These are phyloP conservation scores for Ctenochaetus hawaiiensis DNA, from an alignment of 2,797 vertebrate genomes.

Conservation along the genomic window DNA sequence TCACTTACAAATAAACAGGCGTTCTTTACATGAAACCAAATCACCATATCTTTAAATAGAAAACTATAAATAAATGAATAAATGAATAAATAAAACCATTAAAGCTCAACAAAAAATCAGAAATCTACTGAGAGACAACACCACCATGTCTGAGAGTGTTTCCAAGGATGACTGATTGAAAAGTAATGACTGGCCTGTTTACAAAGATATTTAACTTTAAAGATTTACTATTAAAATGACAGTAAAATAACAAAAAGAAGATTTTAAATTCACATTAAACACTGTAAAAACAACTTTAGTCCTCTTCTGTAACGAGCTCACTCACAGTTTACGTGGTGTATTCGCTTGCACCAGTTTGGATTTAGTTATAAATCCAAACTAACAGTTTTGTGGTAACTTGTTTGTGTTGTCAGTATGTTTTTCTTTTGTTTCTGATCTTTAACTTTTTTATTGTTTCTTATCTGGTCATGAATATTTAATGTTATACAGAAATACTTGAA, in stretches of 20 bases:
- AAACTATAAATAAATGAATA: neutral
- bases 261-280: too few species aligned
- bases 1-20: neutral
- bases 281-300: too few species aligned
- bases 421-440: constrained; percentile 1
- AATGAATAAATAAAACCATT: too few species aligned
- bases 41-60: neutral
- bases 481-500: constrained; percentile 14
- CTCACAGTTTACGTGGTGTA: too few species aligned
- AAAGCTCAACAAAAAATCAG: too few species aligned
- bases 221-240: neutral
- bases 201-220: neutral
- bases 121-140: too few species aligned
- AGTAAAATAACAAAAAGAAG: neutral
- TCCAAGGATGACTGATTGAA: neutral
- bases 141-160: too few species aligned
- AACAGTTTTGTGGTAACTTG: neutral
- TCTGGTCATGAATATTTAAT: constrained; percentile 44
- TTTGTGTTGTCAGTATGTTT: neutral
- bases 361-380: too few species aligned
- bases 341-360: too few species aligned
- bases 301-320: too few species aligned
- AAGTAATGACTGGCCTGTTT: too few species aligned
- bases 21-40: neutral
- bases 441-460: constrained; percentile 42